Base-by-base conservation (phyloP, 2,113 vertebrate genomes). In the Indri indri region DNA sequence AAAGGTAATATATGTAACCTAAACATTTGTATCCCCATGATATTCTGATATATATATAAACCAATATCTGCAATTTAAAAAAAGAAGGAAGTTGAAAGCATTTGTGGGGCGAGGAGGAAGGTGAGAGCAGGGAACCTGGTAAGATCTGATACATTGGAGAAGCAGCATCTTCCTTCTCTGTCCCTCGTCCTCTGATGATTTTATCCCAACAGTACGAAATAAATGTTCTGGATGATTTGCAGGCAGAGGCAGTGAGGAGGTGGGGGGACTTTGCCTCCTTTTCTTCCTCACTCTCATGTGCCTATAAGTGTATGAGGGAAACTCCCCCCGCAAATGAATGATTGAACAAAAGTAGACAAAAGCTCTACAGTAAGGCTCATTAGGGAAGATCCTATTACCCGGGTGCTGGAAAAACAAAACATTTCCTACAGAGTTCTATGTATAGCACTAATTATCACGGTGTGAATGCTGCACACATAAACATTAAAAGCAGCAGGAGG, bases 401-500 rank as follows among this genome's bases (percentile, higher is more conserved):
- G 42, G 34, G 63, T 94, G 20, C 27, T 84, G 34, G 22, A 92
- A 84, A 96, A 91, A 50, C 17, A 25, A 95, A 81, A 18, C 22
- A 68, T 93, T 97, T 94, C 42, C 80, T 40, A 47, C 70, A 88
- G 23, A 42, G 37, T 93, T 87, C 94, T 90, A 32, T 65, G 34
- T 61, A 92, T 52, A 84, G 65, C 45, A 34, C 45, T 94, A 94
- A 92, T 91, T 82, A 82, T 10, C 66, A 54, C 0, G 12, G 79
- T 80, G 61, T 61, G 90, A 90, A 82, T 57, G 40, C 50, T 76
- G n/a, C 71, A 81, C 66, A 88, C 22, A 70, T 68, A 93, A 94
- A 82, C 93, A 92, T 94, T 93, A 92, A 88, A 79, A 66, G 45
- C 76, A 93, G 85, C 77, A 97, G 81, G 81, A 97, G 47, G 59